These are phyloP conservation scores for Aleiodes alternator DNA, from an alignment of 2,888 invertebrate genomes.

Conservation along the genomic window DNA sequence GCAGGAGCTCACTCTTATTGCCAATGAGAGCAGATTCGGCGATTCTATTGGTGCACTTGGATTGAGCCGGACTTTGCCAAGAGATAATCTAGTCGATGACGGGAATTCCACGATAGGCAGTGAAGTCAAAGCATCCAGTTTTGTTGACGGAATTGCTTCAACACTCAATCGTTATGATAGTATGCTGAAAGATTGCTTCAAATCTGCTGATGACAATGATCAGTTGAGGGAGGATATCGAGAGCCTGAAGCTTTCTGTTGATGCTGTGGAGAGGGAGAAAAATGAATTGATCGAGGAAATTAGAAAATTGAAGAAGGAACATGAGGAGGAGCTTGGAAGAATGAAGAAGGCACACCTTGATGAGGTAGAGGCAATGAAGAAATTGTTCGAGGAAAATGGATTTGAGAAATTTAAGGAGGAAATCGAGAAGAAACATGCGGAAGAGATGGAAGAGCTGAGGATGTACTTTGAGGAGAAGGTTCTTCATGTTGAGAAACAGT, in stretches of 20 bases:
- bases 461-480: slow-evolving; percentile 89
- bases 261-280: not conserved
- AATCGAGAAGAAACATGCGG: slow-evolving; percentile 81
- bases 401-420: slow-evolving; percentile 78
- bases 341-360: slow-evolving; percentile 57
- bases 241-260: slow-evolving; percentile 8
- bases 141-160: not conserved
- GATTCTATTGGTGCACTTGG: slow-evolving; percentile 37
- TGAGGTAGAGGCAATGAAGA: slow-evolving; percentile 74
- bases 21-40: slow-evolving; percentile 50
- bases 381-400: slow-evolving; percentile 78
- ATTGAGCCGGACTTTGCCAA: not conserved
- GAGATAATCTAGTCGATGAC: slow-evolving; percentile 7
- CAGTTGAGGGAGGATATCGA: slow-evolving; percentile 9
- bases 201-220: not conserved
- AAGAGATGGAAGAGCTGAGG: slow-evolving; percentile 87
- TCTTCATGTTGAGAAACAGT: slow-evolving; percentile 87
- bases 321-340: slow-evolving; percentile 60
- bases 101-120: not conserved
- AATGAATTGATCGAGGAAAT: slow-evolving; percentile 56
- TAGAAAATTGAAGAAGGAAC: slow-evolving; percentile 56
- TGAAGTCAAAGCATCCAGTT: not conserved
- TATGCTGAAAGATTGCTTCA: not conserved
- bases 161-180: not conserved
- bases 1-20: slow-evolving; percentile 61